A percentile compares a stretch with the other conserved stretches of the same genome.
These are phyloP conservation scores for Spilarctia lutea DNA, from an alignment of 2,888 invertebrate species.

Conservation along the genomic window DNA sequence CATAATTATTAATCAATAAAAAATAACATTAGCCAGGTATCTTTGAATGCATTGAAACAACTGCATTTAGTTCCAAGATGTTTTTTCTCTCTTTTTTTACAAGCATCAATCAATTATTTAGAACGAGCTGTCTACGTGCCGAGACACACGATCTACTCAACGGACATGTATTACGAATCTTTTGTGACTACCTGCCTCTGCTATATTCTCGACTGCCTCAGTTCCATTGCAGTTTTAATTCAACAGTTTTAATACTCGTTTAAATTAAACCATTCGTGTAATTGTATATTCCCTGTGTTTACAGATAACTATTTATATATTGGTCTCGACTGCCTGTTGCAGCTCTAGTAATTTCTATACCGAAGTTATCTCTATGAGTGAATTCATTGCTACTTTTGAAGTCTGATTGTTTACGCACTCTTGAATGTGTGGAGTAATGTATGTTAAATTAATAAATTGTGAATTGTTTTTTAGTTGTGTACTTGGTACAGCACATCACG, in stretches of 20 bases:
- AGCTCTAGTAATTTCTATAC: slow-evolving; percentile 37
- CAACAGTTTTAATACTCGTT: not conserved
- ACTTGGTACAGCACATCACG: slow-evolving; percentile 57
- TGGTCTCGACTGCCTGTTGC: slow-evolving; percentile 27
- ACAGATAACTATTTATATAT: slow-evolving; percentile 11
- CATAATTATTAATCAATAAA: slow-evolving; percentile 27
- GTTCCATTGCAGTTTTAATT: slow-evolving; percentile 30
- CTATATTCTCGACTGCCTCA: slow-evolving; percentile 14
- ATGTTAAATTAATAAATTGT: slow-evolving; percentile 12
- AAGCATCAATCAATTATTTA: slow-evolving; percentile 64
- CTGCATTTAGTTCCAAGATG: slow-evolving; percentile 52
- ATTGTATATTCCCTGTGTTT: slow-evolving; percentile 2
- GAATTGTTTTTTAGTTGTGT: not conserved
- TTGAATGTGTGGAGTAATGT: slow-evolving; percentile 19
- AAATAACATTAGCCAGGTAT: slow-evolving; percentile 44
- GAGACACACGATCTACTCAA: slow-evolving; percentile 56
- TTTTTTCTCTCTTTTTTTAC: slow-evolving; percentile 64
- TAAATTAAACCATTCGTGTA: slow-evolving; percentile 33
- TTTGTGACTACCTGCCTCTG: slow-evolving; percentile 8
- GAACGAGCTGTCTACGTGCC: slow-evolving; percentile 70
- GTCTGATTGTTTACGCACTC: not conserved
- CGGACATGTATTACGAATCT: slow-evolving; percentile 24
- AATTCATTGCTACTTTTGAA: slow-evolving; percentile 29
- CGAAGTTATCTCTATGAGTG: slow-evolving; percentile 11
- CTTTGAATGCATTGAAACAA: slow-evolving; percentile 52